Evolutionary conservation across 1,140 invertebrate species (phyloP).

Genomic region (Myzus persicae): DNA sequence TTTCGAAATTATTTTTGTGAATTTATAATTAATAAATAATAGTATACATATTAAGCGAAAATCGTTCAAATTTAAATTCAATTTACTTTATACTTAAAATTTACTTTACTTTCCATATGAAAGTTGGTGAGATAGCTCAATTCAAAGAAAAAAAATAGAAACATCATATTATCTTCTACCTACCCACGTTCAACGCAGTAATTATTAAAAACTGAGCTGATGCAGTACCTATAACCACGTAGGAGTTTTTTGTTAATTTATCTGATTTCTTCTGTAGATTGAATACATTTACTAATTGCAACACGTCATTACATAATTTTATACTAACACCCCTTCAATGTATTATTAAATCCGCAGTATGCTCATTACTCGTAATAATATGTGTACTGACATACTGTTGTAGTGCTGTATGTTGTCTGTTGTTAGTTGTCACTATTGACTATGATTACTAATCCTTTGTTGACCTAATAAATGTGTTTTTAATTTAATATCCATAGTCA

Average conservation of each 20-base stretch:
- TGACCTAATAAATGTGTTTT: not conserved
- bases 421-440: too few relatives aligned
- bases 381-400: too few relatives aligned
- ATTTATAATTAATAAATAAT: not conserved
- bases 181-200: not conserved
- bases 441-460: not conserved
- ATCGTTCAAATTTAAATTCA: not conserved
- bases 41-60: not conserved
- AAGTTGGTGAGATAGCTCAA: not conserved
- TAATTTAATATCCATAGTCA: not conserved
- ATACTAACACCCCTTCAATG: not conserved
- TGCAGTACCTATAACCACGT: not conserved
- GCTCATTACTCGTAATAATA: not conserved
- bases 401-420: too few relatives aligned
- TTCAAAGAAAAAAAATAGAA: not conserved
- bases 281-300: not conserved
- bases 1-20: not conserved
- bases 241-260: constrained; percentile 12
- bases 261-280: not conserved
- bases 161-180: not conserved
- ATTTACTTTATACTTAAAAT: too few relatives aligned
- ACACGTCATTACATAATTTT: not conserved
- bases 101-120: too few relatives aligned
- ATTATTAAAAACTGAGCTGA: not conserved
- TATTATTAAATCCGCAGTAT: not conserved